These are phyloP conservation scores for Acestrorhynchus altus DNA, from an alignment of 2,797 vertebrate species.

Conservation along the genomic window DNA sequence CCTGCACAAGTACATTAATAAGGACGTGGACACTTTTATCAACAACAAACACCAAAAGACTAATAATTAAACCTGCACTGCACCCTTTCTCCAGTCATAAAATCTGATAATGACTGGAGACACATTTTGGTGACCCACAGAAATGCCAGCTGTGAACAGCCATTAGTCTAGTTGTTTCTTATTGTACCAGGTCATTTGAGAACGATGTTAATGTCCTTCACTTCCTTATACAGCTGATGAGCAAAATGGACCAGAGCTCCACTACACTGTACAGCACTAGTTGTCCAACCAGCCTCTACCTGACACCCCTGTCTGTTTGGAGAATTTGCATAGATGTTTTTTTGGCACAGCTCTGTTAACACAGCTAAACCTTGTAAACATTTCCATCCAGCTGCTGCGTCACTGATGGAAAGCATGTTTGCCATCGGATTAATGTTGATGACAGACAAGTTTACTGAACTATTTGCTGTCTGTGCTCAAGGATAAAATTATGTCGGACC, in stretches of 20 bases:
- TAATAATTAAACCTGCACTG: too few relatives aligned
- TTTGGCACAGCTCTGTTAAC: background rate
- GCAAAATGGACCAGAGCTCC: background rate
- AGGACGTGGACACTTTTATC: too few relatives aligned
- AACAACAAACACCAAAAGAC: too few relatives aligned
- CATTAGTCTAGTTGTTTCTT: too few relatives aligned
- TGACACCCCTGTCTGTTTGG: background rate
- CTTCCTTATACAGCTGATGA: background rate
- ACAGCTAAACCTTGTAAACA: background rate
- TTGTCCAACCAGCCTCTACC: background rate
- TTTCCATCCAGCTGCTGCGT: background rate
- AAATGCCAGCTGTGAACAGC: too few relatives aligned
- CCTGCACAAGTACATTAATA: too few relatives aligned
- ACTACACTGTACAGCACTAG: background rate
- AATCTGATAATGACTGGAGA: too few relatives aligned
- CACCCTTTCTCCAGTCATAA: too few relatives aligned
- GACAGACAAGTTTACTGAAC: background rate
- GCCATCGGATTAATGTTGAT: background rate
- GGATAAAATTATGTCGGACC: background rate
- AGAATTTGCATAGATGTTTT: constrained; percentile 16
- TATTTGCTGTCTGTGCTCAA: background rate
- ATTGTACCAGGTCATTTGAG: too few relatives aligned
- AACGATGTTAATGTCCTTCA: background rate
- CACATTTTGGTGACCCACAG: too few relatives aligned
- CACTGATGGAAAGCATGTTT: background rate